Evolutionary conservation across 1,140 invertebrate species (phyloP).

Genomic region (Helicorthomorpha holstii): DNA sequence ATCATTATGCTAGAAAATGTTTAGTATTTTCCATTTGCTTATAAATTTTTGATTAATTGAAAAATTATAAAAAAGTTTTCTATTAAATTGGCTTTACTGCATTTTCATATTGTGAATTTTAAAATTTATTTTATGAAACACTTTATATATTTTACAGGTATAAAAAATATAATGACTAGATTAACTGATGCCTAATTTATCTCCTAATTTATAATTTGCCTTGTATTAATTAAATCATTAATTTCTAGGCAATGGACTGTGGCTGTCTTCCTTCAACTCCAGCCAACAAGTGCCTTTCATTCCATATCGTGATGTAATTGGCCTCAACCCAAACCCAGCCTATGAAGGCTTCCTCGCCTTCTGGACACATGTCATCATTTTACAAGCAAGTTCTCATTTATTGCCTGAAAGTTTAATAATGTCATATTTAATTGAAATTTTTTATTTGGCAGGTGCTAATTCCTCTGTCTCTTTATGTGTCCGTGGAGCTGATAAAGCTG

Average conservation of each 20-base stretch:
- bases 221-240: too few species aligned
- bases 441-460: conserved; percentile 64
- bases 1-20: too few species aligned
- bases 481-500: conserved; percentile 90
- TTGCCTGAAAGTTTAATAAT: neutral
- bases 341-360: conserved; percentile 76
- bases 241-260: conserved; percentile 67
- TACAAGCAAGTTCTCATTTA: conserved; percentile 45
- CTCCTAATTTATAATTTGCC: too few species aligned
- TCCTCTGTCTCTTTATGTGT: conserved; percentile 89
- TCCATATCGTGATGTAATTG: conserved; percentile 19
- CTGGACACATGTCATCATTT: conserved; percentile 87
- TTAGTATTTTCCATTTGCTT: too few species aligned
- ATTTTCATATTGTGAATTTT: too few species aligned
- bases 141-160: too few species aligned
- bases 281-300: conserved; percentile 27
- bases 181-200: too few species aligned
- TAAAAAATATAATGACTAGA: too few species aligned
- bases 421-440: neutral
- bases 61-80: too few species aligned
- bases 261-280: conserved; percentile 41
- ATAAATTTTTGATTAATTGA: too few species aligned
- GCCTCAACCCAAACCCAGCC: conserved; percentile 33
- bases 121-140: too few species aligned
- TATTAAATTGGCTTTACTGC: too few species aligned